Conservation (phyloP, 2,888 invertebrate species). For the Cenopis cana region DNA sequence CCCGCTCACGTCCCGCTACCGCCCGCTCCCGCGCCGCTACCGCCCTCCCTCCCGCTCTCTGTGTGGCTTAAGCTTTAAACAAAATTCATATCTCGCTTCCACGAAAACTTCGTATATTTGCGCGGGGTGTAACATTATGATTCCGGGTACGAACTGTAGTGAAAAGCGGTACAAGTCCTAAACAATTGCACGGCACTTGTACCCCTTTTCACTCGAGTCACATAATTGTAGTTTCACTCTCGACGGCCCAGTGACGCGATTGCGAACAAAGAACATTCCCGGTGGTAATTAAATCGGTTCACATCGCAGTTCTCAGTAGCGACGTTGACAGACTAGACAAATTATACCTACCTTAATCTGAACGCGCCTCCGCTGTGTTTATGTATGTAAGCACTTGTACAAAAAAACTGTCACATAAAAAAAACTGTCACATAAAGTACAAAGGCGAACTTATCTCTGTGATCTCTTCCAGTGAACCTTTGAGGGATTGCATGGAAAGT, state of each 20-base stretch:
- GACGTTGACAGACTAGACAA: no score
- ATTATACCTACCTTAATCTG: not conserved
- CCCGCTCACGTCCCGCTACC: no score
- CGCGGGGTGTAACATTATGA: not conserved
- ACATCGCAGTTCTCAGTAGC: conserved; percentile 18
- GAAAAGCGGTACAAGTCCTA: not conserved
- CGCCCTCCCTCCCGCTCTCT: no score
- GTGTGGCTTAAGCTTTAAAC: no score
- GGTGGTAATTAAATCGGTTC: conserved; percentile 27
- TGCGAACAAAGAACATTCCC: conserved; percentile 25
- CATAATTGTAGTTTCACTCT: conserved; percentile 15
- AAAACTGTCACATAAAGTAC: no score
- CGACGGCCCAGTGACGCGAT: conserved; percentile 10
- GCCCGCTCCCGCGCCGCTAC: no score
- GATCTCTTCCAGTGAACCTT: no score
- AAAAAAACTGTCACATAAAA: no score
- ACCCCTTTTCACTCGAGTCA: not conserved
- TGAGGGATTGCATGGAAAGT: no score
- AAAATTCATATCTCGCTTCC: no score
- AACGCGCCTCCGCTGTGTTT: not conserved
- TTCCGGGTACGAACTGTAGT: not conserved
- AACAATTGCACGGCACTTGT: not conserved
- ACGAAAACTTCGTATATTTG: not conserved
- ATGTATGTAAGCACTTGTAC: no score
- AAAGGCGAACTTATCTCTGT: no score